Conservation (phyloP, 2,888 invertebrate species). For the Achlya flavicornis region DNA sequence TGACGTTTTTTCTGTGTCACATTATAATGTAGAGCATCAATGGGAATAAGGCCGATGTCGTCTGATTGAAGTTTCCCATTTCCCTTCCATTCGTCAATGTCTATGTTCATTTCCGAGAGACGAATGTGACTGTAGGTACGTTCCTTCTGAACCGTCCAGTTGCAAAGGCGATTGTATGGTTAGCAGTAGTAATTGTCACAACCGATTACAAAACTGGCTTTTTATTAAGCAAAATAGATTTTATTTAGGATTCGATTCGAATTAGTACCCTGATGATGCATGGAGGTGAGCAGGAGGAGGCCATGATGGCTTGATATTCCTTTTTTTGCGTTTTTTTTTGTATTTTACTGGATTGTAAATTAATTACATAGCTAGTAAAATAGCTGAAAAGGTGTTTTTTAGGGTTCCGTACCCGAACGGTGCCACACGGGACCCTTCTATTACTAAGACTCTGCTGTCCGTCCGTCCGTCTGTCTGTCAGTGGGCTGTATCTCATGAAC, state of each 20-base stretch:
- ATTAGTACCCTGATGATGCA: neutral
- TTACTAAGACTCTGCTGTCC: too few relatives aligned
- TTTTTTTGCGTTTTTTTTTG: too few relatives aligned
- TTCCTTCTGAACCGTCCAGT: constrained; percentile 7
- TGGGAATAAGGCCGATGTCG: constrained; percentile 38
- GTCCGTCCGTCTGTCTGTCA: too few relatives aligned
- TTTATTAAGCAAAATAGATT: neutral
- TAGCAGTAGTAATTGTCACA: neutral
- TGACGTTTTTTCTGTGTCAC: constrained; percentile 5
- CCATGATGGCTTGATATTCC: too few relatives aligned
- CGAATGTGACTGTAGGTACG: constrained; percentile 22
- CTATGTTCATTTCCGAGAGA: constrained; percentile 50
- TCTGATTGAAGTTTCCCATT: constrained; percentile 52
- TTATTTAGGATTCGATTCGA: neutral
- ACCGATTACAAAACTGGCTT: neutral
- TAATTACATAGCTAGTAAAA: too few relatives aligned
- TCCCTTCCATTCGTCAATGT: constrained; percentile 61
- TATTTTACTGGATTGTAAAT: too few relatives aligned
- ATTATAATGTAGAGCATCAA: constrained; percentile 7
- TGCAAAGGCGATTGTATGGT: neutral
- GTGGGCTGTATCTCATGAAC: too few relatives aligned
- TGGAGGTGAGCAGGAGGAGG: too few relatives aligned
- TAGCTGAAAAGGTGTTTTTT: too few relatives aligned
- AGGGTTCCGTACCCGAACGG: too few relatives aligned
- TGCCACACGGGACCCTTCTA: too few relatives aligned